Evolutionary conservation across 2,888 invertebrate species (phyloP), one percentile per base, ranked within the genome.

Genomic region (Brachypalpus laphriformis): DNA sequence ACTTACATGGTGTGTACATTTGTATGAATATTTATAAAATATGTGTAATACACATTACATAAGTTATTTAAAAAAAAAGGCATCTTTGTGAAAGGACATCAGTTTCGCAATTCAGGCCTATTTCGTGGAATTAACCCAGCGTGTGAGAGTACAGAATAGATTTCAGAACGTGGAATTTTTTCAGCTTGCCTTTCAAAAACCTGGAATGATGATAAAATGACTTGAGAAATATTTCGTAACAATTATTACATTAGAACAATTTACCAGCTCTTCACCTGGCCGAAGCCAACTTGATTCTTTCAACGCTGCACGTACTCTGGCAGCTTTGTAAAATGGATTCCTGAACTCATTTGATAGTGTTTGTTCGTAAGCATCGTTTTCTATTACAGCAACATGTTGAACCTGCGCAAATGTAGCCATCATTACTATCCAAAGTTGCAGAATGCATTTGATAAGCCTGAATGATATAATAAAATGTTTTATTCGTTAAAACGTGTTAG

Each of bases 71-170:
- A n/a, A n/a, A n/a, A n/a, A n/a, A n/a, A n/a, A n/a, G n/a, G n/a
- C n/a, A n/a, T n/a, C n/a, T n/a, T n/a, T n/a, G n/a, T 16, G 18
- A 45, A 25, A n/a, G 14, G 3, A 14, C 40, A 0, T 40, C 16
- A 54, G 45, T 61, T 59, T 56, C 63, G 16, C 11, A 47, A 20
- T 2, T 31, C 72, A 1, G 16, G 18, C 28, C 47, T 74, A 8
- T 88, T 88, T 42, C 93, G 90, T 25, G 92, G 92, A 54, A 95
- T 92, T 22, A 95, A 91, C 1, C 95, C 95, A 0, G 95, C 95
- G 89, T 95, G 95, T 0, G 94, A 93, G 56, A 95, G 91, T 42
- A 95, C 93, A 61, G 93, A 93, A 91, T 94, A 94, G 86, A 95
- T 95, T 89, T 94, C 93, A 56, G 92, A 92, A 18, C 95, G 93